Base-by-base conservation (phyloP, 1,140 invertebrate species). In the Drosophila neocordata region DNA sequence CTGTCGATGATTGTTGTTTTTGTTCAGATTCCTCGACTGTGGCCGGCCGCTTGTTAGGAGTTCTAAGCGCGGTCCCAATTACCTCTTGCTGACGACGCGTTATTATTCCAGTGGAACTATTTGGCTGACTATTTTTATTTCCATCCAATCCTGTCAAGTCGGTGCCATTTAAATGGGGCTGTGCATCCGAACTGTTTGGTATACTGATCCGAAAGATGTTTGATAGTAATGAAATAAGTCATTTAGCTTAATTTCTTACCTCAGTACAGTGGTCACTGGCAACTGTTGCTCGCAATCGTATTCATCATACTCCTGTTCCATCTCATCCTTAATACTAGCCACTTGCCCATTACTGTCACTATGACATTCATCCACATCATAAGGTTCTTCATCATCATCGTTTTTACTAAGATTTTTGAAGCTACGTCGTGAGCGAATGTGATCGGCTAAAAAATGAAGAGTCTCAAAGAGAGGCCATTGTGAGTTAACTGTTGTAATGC, bases 401-500 rank as follows among this genome's bases (percentile, higher is more conserved):
- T 62, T 52, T 13, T 69, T 72, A 15, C 8, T 18, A 11, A 77
- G 44, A 34, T 74, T 69, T 72, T 87, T 92, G 12, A 90, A 92
- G 11, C 90, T 90, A n/a, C 90, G 83, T 13, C 91, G 69, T 8
- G 77, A 71, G 5, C 89, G 73, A 58, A 92, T 92, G 56, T 92
- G 91, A 59, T 90, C 87, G 9, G 89, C 87, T 15, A 92, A 62
- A 41, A 92, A 92, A 51, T 77, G 76, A 1, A 92, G 85, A 72
- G 84, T 81, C 1, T 91, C 76, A 44, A 77, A 92, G n/a, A 92
- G 68, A 1, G 91, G 89, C 91, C 91, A 92, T 20, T 89, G 88
- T 1, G 90, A 90, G 22, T 62, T 59, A n/a, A 71, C 57, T 8
- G 65, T 65, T 6, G 68, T 55, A 5, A 65, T 38, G 8, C 56